Evolutionary conservation across 2,113 vertebrate genomes (phyloP), one percentile per base, ranked within the genome.

Genomic region (Malaclemys terrapin): DNA sequence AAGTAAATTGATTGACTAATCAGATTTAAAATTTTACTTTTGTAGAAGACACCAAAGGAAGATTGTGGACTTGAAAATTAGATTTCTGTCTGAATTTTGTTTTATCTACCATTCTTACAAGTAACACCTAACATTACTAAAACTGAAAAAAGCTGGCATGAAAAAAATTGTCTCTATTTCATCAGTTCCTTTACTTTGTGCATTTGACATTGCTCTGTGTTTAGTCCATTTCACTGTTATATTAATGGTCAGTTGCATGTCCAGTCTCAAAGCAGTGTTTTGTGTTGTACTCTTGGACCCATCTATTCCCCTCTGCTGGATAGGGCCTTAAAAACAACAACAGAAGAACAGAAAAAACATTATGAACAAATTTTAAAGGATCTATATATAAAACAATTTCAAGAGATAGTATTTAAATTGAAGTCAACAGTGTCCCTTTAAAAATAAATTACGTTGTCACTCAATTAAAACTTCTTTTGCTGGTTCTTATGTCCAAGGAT

Each of bases 371-470:
- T 86, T 84, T 12, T 84, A 96, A 94, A 80, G 8, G 38, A 24
- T 80, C 80, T 88, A 56, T 65, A 82, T 24, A 72, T 20, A 84
- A 87, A 91, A 27, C 25, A 38, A 75, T 38, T 90, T 84, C 80
- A 82, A 88, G 90, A 88, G 91, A n/a, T n/a, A 54, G 47, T 83
- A 85, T 89, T 96, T 92, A 88, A 56, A 53, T 35, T 20, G 50
- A 59, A 52, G 25, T 69, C 20, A 80, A 50, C 92, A 92, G 96
- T 52, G 85, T 50, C 5, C 31, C 88, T 45, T 89, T 79, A 81
- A n/a, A 54, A 96, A 96, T 93, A 94, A 91, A 94, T 80, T 35
- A 90, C 78, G 85, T 45, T 52, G 24, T 47, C 91, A 80, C 7
- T 72, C 56, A 88, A n/a, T 31, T 83, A 89, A 19, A 10, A 79